Conservation (phyloP, 92 coral and sea anemone genomes). For the Epizoanthus stellaris region DNA sequence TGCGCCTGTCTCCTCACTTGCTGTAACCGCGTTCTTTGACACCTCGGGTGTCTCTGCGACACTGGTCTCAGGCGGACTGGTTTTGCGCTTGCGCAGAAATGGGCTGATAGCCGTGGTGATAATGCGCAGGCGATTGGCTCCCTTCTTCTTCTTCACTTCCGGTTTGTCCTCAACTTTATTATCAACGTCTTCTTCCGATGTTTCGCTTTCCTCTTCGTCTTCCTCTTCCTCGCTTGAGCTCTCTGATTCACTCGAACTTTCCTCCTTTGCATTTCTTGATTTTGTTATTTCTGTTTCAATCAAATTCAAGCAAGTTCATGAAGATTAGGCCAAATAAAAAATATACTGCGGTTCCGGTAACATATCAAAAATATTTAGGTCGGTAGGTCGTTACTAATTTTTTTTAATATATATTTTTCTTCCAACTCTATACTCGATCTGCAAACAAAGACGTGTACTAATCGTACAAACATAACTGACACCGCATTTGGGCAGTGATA, state of each 20-base stretch:
- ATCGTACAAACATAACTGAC: too few species aligned
- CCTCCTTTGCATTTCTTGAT: conserved; percentile 8
- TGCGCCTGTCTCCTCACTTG: neutral
- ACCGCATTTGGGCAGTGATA: too few species aligned
- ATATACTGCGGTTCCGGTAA: too few species aligned
- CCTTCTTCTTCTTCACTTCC: conserved; percentile 27
- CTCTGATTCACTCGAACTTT: conserved; percentile 20
- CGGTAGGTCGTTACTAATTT: too few species aligned
- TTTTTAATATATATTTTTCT: too few species aligned
- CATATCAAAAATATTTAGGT: too few species aligned
- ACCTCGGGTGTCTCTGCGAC: neutral
- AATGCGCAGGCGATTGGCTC: conserved; percentile 53
- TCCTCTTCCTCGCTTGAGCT: conserved; percentile 30
- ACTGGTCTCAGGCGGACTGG: neutral
- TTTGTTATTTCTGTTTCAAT: conserved; percentile 23
- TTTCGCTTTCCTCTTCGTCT: conserved; percentile 37
- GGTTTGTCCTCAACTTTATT: conserved; percentile 14
- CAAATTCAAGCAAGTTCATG: neutral
- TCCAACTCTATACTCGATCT: too few species aligned
- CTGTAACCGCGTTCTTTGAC: too few species aligned
- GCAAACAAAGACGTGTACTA: too few species aligned
- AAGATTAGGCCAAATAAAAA: too few species aligned
- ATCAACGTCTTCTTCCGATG: conserved; percentile 33
- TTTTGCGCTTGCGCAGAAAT: conserved; percentile 48
- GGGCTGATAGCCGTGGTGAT: conserved; percentile 81